Conservation (phyloP, 2,797 vertebrate genomes). For the Tachyglossus aculeatus region DNA sequence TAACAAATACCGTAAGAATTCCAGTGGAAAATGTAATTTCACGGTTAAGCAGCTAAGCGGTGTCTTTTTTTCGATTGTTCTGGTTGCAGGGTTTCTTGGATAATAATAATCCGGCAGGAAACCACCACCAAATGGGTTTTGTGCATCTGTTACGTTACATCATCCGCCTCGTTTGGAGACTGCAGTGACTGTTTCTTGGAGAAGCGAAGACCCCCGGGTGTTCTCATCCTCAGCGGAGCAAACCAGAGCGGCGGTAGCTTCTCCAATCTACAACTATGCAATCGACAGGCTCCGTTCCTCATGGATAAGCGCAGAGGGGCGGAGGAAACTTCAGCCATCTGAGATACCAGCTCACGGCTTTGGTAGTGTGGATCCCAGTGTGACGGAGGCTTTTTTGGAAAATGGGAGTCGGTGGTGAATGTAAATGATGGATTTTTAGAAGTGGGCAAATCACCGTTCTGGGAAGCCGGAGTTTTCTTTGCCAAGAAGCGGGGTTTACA, state of each 20-base stretch:
- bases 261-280: background rate
- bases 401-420: conserved; percentile 40
- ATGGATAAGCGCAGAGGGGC: background rate
- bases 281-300: background rate
- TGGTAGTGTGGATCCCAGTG: background rate
- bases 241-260: background rate
- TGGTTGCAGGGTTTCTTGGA: conserved; percentile 67
- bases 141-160: conserved; percentile 74
- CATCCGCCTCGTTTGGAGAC: conserved; percentile 75
- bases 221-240: background rate
- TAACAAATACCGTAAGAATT: too few species aligned
- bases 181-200: conserved; percentile 52
- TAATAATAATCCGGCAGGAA: conserved; percentile 53
- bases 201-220: conserved; percentile 21
- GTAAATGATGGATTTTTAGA: conserved; percentile 39
- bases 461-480: conserved; percentile 18
- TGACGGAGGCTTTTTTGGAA: conserved; percentile 5
- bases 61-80: conserved; percentile 17
- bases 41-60: background rate
- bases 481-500: conserved; percentile 61
- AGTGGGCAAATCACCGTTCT: conserved; percentile 23
- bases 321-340: rapidly evolving
- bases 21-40: too few species aligned
- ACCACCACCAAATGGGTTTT: conserved; percentile 68
- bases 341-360: background rate